Conservation (phyloP, 2,113 vertebrate species). For the Gavia stellata region DNA sequence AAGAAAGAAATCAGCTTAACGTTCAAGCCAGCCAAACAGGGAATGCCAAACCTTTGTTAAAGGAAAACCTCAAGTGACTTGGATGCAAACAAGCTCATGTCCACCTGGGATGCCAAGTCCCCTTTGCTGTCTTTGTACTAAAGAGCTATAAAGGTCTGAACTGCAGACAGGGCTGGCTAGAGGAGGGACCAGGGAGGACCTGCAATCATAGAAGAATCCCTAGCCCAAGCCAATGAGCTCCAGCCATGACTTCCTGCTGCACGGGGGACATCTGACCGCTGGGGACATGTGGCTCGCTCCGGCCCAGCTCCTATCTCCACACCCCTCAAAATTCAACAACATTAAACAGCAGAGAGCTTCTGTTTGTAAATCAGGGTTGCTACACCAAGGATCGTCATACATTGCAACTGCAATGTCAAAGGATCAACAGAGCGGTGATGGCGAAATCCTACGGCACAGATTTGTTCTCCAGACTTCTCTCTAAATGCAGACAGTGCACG, state of each 20-base stretch:
- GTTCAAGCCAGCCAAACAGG: neutral
- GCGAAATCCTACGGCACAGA: neutral
- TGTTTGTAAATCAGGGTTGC: neutral
- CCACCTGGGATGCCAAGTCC: neutral
- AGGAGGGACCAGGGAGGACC: neutral
- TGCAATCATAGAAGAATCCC: neutral
- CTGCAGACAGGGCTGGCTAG: neutral
- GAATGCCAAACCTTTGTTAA: neutral
- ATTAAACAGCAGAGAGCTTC: neutral
- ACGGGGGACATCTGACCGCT: rapidly evolving
- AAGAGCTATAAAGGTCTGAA: neutral
- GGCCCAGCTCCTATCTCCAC: neutral
- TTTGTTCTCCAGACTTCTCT: neutral
- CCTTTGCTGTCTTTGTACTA: rapidly evolving
- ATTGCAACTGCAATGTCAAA: rapidly evolving
- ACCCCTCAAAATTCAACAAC: neutral
- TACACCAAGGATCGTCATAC: rapidly evolving
- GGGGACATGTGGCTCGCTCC: rapidly evolving
- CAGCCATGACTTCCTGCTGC: rapidly evolving
- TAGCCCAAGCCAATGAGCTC: rapidly evolving
- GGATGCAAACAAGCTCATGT: neutral
- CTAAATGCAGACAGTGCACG: rapidly evolving
- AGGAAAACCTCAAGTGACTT: neutral
- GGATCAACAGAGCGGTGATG: rapidly evolving
- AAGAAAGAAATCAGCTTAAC: neutral